Base-by-base conservation (phyloP, 1,140 invertebrate species). In the Coenobita brevimanus region DNA sequence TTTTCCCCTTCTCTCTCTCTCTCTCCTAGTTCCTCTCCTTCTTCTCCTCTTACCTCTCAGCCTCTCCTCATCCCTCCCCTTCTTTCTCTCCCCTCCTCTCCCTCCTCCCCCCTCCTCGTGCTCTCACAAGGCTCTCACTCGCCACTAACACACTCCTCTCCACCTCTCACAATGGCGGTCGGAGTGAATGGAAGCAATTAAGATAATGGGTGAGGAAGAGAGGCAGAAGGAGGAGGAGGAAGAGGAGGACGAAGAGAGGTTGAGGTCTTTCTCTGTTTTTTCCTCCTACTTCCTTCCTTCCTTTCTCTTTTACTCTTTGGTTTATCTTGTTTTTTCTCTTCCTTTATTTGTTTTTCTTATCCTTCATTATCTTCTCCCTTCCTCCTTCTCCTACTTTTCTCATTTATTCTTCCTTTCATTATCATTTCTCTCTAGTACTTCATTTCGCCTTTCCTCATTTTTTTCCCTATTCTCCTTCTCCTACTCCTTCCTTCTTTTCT, bases 121-220 rank as follows among this genome's bases (percentile, higher is more conserved):
- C 30, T n/a, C 64, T n/a, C 64, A 8, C 64, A 67, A 50, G 46
- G 6, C 46, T 50, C 46, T 50, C 46, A 50, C 46, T 50, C 6
- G 46, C 46, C 46, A 50, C 46, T 50, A 50, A 50, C 46, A 50
- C 6, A 50, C 46, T 50, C 46, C 46, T 50, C 46, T 50, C 46
- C 46, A 50, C 46, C 46, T 50, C 46, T 50, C 46, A 50, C 46
- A 50, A 50, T 50, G 46, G 46, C 46, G 46, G 46, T 6, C 6
- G 17, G 46, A 50, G 46, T 50, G 46, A 50, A 50, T 50, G 46
- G 46, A 50, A 50, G 46, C 46, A 50, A 50, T 50, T 50, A 50
- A 67, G 64, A 67, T 67, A n/a, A 24, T 67, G n/a, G 64, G 30
- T 67, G 64, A 6, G 30, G n/a, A 24, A 67, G 64, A 67, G 64